Evolutionary conservation across 2,888 invertebrate genomes (phyloP).

Genomic region (Altica lythri): DNA sequence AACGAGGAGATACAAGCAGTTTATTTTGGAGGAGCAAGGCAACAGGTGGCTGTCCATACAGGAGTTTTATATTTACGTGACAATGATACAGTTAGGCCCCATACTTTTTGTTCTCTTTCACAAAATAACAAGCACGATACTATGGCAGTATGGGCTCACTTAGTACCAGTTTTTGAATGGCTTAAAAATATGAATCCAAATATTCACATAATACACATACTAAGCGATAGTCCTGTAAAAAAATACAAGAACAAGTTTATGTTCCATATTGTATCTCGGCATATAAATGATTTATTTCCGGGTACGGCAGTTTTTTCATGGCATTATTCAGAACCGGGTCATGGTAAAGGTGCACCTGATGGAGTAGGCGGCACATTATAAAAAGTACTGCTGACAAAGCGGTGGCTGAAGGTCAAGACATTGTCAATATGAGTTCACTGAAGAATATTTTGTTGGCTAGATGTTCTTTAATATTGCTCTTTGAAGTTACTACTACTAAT

Average conservation of each 20-base stretch:
- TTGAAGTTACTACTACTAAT: conserved; percentile 11
- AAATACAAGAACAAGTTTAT: background rate
- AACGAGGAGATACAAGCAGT: background rate
- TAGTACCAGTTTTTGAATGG: background rate
- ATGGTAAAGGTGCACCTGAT: conserved; percentile 51
- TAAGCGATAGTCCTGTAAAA: background rate
- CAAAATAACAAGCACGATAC: too few species aligned
- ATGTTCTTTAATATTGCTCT: conserved; percentile 19
- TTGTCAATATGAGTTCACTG: conserved; percentile 36
- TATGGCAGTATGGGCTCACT: too few species aligned
- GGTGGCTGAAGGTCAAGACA: conserved; percentile 37
- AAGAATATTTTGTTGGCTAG: conserved; percentile 35
- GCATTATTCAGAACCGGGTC: conserved; percentile 50
- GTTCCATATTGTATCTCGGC: background rate
- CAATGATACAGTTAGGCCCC: background rate
- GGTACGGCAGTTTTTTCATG: conserved; percentile 39
- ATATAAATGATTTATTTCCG: conserved; percentile 8
- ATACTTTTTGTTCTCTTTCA: background rate
- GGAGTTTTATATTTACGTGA: conserved; percentile 2
- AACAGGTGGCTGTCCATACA: background rate
- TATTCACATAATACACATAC: background rate
- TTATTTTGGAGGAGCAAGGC: background rate
- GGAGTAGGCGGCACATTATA: conserved; percentile 49
- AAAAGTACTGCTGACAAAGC: conserved; percentile 47
- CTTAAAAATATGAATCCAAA: too few species aligned